Base-by-base conservation (phyloP, 1,140 invertebrate genomes). In the Drosophila nigrodunni region DNA sequence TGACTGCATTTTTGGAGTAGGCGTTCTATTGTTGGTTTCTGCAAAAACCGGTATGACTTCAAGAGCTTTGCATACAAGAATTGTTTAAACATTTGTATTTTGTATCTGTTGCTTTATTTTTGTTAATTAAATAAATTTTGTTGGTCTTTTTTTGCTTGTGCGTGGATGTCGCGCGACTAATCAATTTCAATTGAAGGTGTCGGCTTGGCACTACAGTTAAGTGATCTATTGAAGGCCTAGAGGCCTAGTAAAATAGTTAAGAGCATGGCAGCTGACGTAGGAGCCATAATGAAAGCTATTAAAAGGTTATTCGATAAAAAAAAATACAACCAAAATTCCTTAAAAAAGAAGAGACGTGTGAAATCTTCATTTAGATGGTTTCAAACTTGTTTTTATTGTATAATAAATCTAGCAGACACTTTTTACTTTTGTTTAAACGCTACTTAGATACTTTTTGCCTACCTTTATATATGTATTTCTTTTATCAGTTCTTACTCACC, bases 141-240 rank as follows among this genome's bases (percentile, higher is more conserved):
- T 30, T 5, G 25, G 0, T 30, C 6, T 30, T 30, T 30, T 64
- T 62, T 59, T 15, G 7, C 47, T 2, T 30, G 21, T 72, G 52
- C 52, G 54, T 68, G 62, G 62, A 55, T 82, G 70, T 77, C 54
- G 73, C 71, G 50, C 61, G 41, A 44, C 59, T 78, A 78, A 88
- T 88, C 83, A 88, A 89, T 89, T 80, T 83, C 77, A 88, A 88
- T 88, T 88, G 67, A 80, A 80, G 83, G 80, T 88, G 83, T 89
- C 83, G 41, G 39, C 39, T 4, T 43, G 60, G 25, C 49, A 34
- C 68, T 54, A 25, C 11, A 21, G 61, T 39, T 34, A 61, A 67
- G 65, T 69, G 69, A 44, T 52, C 47, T 30, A 62, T 47, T 58
- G 78, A 65, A 60, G 82, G 72, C 62, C 58, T 68, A 64, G 58